Conservation (phyloP, 2,888 invertebrate genomes). For the Cordylochernes scorpioides region DNA sequence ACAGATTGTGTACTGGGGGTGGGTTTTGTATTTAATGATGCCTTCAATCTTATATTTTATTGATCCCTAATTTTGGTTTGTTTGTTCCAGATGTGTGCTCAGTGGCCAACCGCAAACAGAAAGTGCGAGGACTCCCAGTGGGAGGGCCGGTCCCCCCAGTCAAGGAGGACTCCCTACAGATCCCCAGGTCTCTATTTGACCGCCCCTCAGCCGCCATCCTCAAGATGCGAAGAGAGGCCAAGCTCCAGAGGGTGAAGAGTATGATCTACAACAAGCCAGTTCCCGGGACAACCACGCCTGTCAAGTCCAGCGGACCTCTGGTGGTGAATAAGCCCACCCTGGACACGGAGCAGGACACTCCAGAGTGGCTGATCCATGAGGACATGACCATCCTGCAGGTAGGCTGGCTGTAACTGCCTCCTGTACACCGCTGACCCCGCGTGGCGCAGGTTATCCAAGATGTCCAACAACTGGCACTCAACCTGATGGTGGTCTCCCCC, state of each 20-base stretch:
- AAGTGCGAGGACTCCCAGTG: too few relatives aligned
- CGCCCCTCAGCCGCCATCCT: slow-evolving; percentile 42
- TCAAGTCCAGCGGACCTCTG: slow-evolving; percentile 1
- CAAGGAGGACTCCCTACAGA: slow-evolving; percentile 46
- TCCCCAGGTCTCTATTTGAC: slow-evolving; percentile 55
- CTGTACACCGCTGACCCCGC: too few relatives aligned
- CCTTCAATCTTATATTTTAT: too few relatives aligned
- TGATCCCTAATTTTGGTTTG: too few relatives aligned
- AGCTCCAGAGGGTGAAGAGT: slow-evolving; percentile 36
- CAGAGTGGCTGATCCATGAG: slow-evolving; percentile 25
- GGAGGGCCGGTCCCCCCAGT: too few relatives aligned
- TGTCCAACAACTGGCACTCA: slow-evolving; percentile 38
- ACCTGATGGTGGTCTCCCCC: slow-evolving; percentile 43
- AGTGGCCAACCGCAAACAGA: slow-evolving; percentile 23
- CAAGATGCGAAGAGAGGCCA: slow-evolving; percentile 47
- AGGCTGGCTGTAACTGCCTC: too few relatives aligned
- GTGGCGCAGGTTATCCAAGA: slow-evolving; percentile 27
- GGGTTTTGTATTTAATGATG: too few relatives aligned
- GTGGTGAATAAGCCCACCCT: slow-evolving; percentile 8
- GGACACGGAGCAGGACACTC: slow-evolving; percentile 10
- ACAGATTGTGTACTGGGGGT: too few relatives aligned
- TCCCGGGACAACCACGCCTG: slow-evolving; percentile 1
- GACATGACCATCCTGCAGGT: slow-evolving; percentile 29
- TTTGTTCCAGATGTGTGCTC: too few relatives aligned
- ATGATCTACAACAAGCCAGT: slow-evolving; percentile 8